These are phyloP conservation scores for Phorcus lineatus DNA, from an alignment of 2,888 invertebrate genomes.

Conservation along the genomic window DNA sequence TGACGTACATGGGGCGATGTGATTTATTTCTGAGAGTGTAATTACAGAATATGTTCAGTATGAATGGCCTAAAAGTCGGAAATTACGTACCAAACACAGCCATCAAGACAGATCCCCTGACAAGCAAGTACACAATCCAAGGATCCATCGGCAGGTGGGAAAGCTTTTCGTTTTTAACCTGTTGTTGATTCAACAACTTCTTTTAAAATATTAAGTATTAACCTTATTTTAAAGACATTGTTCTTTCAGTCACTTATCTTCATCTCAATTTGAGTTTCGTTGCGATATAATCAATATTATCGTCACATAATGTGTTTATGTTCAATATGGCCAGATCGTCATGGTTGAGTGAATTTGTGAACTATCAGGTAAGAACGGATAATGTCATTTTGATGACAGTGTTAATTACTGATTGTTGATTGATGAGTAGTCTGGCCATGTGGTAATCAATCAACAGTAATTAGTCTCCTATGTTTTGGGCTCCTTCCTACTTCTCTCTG, in stretches of 20 bases:
- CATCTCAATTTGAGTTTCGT: too few species aligned
- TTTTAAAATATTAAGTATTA: not conserved
- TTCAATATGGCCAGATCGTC: too few species aligned
- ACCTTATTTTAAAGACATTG: not conserved
- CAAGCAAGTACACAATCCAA: conserved; percentile 58
- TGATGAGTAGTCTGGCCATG: not conserved
- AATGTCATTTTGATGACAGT: not conserved
- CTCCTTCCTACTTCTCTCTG: too few species aligned
- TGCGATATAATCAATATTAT: too few species aligned
- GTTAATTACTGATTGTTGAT: not conserved
- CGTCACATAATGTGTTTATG: too few species aligned
- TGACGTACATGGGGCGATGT: not conserved
- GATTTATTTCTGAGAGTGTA: not conserved
- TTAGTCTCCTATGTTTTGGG: too few species aligned
- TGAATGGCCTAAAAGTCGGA: conserved; percentile 45
- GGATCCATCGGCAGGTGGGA: conserved; percentile 66
- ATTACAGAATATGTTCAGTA: conserved; percentile 24
- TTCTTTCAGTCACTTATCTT: not conserved
- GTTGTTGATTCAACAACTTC: too few species aligned
- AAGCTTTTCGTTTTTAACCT: too few species aligned
- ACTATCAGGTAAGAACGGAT: too few species aligned
- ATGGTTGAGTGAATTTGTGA: too few species aligned
- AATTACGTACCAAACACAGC: conserved; percentile 57
- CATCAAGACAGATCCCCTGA: conserved; percentile 57
- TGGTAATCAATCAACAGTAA: not conserved